phyloP scores from a whole-genome alignment of 2,888 invertebrate genomes.

The Drosophila mimetica region DNA sequence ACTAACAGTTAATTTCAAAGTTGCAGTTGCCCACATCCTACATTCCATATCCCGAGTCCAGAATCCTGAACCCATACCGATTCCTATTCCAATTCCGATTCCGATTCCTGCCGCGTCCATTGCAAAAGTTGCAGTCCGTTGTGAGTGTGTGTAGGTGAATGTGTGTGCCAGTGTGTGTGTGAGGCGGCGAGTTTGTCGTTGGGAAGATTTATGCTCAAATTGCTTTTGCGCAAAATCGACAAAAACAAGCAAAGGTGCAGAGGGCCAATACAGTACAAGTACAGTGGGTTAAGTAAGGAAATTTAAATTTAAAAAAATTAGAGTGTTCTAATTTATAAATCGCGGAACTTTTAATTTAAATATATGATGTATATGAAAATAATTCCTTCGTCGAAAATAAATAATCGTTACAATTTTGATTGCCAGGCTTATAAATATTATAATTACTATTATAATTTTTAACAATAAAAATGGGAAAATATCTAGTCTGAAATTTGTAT shows the following conservation, averaged over 20 bases:
- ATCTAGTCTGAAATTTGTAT: background rate
- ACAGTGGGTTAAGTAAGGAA: conserved; percentile 41
- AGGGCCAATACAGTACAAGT: background rate
- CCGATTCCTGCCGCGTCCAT: conserved; percentile 58
- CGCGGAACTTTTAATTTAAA: too few relatives aligned
- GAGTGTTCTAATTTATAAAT: too few relatives aligned
- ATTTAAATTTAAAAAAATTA: background rate
- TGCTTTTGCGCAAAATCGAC: conserved; percentile 76
- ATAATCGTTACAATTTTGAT: too few relatives aligned
- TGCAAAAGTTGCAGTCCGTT: conserved; percentile 46
- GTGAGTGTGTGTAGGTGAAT: conserved; percentile 3
- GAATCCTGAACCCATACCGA: background rate
- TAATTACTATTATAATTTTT: too few relatives aligned
- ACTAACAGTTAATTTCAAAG: conserved; percentile 71
- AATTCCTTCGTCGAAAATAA: too few relatives aligned
- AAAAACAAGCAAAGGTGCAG: conserved; percentile 45
- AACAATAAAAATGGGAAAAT: too few relatives aligned
- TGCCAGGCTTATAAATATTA: too few relatives aligned
- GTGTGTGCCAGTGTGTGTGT: conserved; percentile 27
- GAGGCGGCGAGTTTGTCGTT: conserved; percentile 69
- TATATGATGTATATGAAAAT: too few relatives aligned
- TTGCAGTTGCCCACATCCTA: conserved; percentile 56
- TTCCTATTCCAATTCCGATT: conserved; percentile 28
- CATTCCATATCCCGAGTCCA: conserved; percentile 1
- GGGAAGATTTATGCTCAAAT: conserved; percentile 74